Base-by-base conservation (phyloP, 2,113 vertebrate genomes). In the Proterorhinus semilunaris region DNA sequence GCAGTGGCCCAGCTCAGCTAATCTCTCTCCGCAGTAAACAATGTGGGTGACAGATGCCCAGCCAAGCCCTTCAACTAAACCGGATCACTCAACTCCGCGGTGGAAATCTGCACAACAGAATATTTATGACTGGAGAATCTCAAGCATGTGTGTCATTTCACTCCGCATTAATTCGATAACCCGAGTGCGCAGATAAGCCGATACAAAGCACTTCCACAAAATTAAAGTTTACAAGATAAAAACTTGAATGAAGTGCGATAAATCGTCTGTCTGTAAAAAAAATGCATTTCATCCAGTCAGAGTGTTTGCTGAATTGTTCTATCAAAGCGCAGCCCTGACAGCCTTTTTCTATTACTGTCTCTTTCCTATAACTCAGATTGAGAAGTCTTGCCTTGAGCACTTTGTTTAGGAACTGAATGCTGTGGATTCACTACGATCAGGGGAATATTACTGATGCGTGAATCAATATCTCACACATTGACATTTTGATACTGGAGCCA, bases 21-120 rank as follows among this genome's bases (percentile, higher is more conserved):
- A 88, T 90, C 86, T 89, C 71, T 73, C 50, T 64, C 55, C 73
- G 79, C 85, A 76, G 76, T 81, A 74, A 89, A 87, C 81, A 90
- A 84, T 83, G 78, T 50, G 77, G 62, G 59, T 76, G 84, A 79
- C 78, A 69, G 81, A 75, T 42, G 15, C 45, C 52, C 36, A 68
- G 80, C 75, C 86, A 76, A 79, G 79, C 75, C 74, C 59, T 57
- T 72, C 52, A 59, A 82, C 75, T 77, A 74, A 79, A 64, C 76
- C 3, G 36, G 46, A 63, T 70, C 73, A 76, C 72, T 44, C 49
- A 67, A 55, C 27, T 58, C 27, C 5, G 11, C 55, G 12, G 17
- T 13, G 72, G 16, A 66, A 73, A 65, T 45, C 50, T 65, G 61
- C 58, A 17, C 63, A 72, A 76, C 62, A 47, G 13, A 15, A 59